These are phyloP conservation scores for Podarcis siculus DNA, from an alignment of 2,797 vertebrate species.

Conservation along the genomic window DNA sequence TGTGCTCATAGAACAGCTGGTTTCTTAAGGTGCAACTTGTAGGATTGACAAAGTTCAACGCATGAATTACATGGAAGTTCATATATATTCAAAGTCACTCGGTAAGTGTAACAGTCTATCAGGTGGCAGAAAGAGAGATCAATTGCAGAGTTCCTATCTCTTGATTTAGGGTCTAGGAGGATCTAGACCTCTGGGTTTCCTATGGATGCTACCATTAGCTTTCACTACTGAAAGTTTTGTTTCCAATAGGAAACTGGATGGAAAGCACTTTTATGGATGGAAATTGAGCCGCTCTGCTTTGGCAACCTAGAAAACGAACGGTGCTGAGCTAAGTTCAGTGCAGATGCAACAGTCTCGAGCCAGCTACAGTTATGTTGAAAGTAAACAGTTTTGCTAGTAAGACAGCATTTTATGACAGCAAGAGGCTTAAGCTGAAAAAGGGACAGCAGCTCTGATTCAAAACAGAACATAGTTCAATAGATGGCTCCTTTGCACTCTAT, in stretches of 20 bases:
- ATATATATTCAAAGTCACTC: slow-evolving; percentile 2
- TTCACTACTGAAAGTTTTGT: slow-evolving; percentile 54
- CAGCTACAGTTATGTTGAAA: slow-evolving; percentile 71
- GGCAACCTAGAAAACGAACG: slow-evolving; percentile 65
- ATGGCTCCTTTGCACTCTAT: background rate
- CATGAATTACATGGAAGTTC: background rate
- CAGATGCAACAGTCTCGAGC: slow-evolving; percentile 75
- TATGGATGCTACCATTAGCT: slow-evolving; percentile 30
- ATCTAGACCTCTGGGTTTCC: slow-evolving; percentile 34
- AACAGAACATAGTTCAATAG: background rate
- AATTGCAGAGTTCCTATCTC: slow-evolving; percentile 34
- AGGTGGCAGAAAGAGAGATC: slow-evolving; percentile 46
- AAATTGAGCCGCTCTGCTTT: slow-evolving; percentile 67
- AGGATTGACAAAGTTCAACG: slow-evolving; percentile 22
- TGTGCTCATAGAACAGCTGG: background rate
- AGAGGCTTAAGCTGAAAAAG: slow-evolving; percentile 41
- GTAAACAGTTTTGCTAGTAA: slow-evolving; percentile 61
- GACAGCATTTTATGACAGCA: slow-evolving; percentile 54
- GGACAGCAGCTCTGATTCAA: background rate
- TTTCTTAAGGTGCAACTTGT: background rate
- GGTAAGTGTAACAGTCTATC: slow-evolving; percentile 8
- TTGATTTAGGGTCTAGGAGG: slow-evolving; percentile 49
- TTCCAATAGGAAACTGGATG: slow-evolving; percentile 35
- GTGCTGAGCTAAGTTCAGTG: slow-evolving; percentile 49
- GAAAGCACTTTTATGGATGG: slow-evolving; percentile 50